Evolutionary conservation across 2,797 vertebrate species (phyloP).

Genomic region (Halcyon leucocephala): DNA sequence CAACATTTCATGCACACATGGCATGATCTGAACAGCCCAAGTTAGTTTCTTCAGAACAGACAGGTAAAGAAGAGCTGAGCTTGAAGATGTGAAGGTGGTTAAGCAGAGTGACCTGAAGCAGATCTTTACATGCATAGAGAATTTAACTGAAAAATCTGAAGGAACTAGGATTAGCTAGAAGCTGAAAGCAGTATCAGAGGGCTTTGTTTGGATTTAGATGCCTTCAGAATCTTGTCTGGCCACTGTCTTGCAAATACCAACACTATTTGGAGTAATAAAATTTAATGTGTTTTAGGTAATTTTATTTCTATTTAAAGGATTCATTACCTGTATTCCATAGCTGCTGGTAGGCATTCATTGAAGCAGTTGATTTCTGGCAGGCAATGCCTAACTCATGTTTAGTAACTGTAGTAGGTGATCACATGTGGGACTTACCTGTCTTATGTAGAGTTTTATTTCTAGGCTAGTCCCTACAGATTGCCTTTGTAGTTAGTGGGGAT

Average conservation of each 20-base stretch:
- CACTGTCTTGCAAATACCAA: neutral
- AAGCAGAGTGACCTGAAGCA: neutral
- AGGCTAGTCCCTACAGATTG: neutral
- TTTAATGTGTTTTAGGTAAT: neutral
- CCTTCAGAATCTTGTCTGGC: neutral
- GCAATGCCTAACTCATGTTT: neutral
- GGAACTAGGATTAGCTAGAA: neutral
- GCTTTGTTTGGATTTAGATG: neutral
- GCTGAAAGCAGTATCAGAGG: neutral
- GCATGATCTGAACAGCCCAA: neutral
- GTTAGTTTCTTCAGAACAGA: neutral
- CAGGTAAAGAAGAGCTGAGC: neutral
- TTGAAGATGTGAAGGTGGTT: neutral
- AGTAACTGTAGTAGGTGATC: neutral
- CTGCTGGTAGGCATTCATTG: neutral
- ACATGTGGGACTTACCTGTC: neutral
- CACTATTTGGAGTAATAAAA: neutral
- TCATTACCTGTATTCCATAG: neutral
- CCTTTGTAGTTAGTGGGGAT: neutral
- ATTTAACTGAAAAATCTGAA: neutral
- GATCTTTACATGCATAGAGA: neutral
- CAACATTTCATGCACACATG: neutral
- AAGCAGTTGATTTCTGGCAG: neutral
- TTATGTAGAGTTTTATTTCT: neutral
- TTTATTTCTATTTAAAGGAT: neutral